Percentiles rank a stretch among this genome's conserved stretches.
These are phyloP conservation scores for Phataginus tricuspis DNA, from an alignment of 2,797 vertebrate genomes.

Conservation along the genomic window DNA sequence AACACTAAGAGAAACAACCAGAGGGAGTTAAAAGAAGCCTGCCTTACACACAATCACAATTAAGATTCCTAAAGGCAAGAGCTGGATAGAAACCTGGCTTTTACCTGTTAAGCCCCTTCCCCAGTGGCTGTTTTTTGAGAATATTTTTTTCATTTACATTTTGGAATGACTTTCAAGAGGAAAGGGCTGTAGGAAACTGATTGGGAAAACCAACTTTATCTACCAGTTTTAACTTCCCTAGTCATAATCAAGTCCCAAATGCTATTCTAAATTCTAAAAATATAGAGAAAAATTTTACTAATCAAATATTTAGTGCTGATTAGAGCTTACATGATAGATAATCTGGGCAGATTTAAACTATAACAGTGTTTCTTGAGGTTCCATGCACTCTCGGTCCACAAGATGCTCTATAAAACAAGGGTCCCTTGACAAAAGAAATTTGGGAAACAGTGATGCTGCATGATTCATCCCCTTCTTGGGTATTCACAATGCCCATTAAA, in stretches of 20 bases:
- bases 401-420: neutral
- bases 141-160: neutral
- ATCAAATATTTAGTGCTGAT: constrained; percentile 20
- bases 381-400: neutral
- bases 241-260: neutral
- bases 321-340: neutral
- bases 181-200: neutral
- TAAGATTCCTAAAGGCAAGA: neutral
- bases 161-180: neutral
- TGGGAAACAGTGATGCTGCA: neutral
- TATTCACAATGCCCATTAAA: neutral
- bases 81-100: neutral
- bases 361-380: neutral
- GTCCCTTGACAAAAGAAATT: neutral
- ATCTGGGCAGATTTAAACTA: neutral
- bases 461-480: neutral
- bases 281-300: constrained; percentile 27
- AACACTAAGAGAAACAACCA: no score
- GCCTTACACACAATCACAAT: no score
- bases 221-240: neutral
- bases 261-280: constrained; percentile 36
- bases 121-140: neutral
- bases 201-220: neutral
- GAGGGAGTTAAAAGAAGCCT: neutral
- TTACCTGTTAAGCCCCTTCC: neutral